Evolutionary conservation across 2,797 vertebrate species (phyloP), one percentile per base, ranked within the genome.

Genomic region (Merluccius polli): DNA sequence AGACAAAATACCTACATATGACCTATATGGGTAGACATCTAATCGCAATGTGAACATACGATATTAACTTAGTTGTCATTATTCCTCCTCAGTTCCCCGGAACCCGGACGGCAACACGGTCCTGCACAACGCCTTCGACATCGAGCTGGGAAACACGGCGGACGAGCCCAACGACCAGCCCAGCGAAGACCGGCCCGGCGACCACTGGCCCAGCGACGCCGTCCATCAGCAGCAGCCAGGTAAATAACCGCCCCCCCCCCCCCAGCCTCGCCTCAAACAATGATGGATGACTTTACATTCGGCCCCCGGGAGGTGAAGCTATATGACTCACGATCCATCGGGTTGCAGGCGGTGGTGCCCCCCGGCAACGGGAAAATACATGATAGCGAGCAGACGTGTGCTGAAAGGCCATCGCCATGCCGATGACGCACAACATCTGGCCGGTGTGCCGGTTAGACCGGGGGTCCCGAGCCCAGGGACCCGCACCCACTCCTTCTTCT

Each of bases 81-180:
- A 30, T 30, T 18, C 30, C 36, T 78, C 86, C 81, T 29, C 89
- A 99, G 98, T 99, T 90, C 98, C 97, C 8, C 94, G 95, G 44
- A 96, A 97, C 83, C 94, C 93, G 4, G 95, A 93, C 76, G 90
- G 92, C 27, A 95, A 95, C 92, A 96, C 95, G 11, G 94, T 96
- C 76, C 94, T 93, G 81, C 95, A 90, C 85, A 90, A 90, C 2
- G 90, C 90, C 86, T 95, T 96, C 87, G 96, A 98, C 91, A 97
- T 99, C 76, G 97, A 98, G 92, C 91, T 94, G 77, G 98, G 97
- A 73, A 94, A 97, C 90, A 98, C 95, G 0, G 97, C 96, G 0
- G 96, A 95, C 4, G 95, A 97, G 88, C 93, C 92, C 48, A 95
- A 94, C 0, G 97, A 99, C 68, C 97, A 98, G 81, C 95, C 97